Conservation (phyloP, 2,113 vertebrate genomes). For the Micromys minutus region DNA sequence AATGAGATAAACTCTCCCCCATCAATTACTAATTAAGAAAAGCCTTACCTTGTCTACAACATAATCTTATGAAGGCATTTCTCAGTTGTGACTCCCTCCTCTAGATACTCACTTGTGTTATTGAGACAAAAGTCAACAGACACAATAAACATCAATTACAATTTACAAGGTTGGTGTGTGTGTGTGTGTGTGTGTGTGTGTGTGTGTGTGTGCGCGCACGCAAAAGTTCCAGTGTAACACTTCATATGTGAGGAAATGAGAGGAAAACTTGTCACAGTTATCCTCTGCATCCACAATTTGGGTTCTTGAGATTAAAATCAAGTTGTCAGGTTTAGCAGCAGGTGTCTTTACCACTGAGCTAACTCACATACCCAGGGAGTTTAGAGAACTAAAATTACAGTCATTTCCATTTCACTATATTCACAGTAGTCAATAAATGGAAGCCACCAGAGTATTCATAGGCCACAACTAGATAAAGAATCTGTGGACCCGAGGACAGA, state of each 20-base stretch:
- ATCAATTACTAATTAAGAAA: background rate
- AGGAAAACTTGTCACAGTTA: background rate
- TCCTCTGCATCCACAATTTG: background rate
- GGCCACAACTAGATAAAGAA: background rate
- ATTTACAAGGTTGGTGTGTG: background rate
- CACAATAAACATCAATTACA: background rate
- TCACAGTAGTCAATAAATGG: background rate
- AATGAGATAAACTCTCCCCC: background rate
- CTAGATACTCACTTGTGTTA: background rate
- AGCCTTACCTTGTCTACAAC: background rate
- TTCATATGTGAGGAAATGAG: background rate
- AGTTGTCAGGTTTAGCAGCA: background rate
- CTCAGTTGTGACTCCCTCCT: background rate
- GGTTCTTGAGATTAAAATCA: background rate
- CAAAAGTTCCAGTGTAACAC: background rate
- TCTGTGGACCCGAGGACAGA: background rate
- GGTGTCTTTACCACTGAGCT: background rate
- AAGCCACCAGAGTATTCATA: background rate
- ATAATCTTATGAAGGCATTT: background rate
- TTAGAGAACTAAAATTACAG: background rate
- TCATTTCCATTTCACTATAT: background rate
- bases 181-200: too few relatives aligned
- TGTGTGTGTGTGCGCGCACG: too few relatives aligned
- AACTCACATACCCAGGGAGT: background rate
- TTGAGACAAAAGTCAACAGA: background rate